Evolutionary conservation across 2,797 vertebrate species (phyloP), one percentile per base, ranked within the genome.

Genomic region (Enteromius thamalakanensis): DNA sequence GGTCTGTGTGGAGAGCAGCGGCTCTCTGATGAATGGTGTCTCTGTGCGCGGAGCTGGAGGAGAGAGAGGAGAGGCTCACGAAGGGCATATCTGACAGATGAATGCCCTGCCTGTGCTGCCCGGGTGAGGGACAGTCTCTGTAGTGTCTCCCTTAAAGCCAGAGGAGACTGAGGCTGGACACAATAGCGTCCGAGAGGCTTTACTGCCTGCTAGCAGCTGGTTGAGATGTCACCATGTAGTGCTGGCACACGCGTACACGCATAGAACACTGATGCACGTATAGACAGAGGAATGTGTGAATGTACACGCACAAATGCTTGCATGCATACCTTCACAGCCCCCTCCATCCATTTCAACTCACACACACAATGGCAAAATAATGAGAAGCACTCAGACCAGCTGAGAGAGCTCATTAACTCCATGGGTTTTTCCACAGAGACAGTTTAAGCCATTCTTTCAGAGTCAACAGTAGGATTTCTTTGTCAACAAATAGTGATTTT

Each of bases 131-230:
- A 88, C 87, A 78, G 80, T 81, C 83, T 62, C 86, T 53, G 49
- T 45, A 79, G 85, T 82, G 80, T 87, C 86, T 87, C 72, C 75
- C 77, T 79, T 76, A 76, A 76, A 75, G 82, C 85, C 67, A 40
- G 60, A 82, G 60, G 79, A 85, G 80, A 76, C 72, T 58, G 37
- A 85, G 80, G 29, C 64, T 65, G 76, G 79, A 86, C 79, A 85
- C 86, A 89, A 87, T 86, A 88, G 85, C 1, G 80, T 49, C 86
- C 81, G 81, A 88, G 85, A 79, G 80, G 82, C 75, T 89, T 60
- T 79, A 77, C 82, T 85, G 76, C 78, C 29, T 86, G 68, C 49
- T 49, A 89, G 81, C 87, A 87, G 88, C 89, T 89, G 86, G 81
- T 80, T 82, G 85, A 75, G 80, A 90, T 86, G 87, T 87, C 83